phyloP scores from a whole-genome alignment of 1,140 invertebrate species.

The Camponotus floridanus region DNA sequence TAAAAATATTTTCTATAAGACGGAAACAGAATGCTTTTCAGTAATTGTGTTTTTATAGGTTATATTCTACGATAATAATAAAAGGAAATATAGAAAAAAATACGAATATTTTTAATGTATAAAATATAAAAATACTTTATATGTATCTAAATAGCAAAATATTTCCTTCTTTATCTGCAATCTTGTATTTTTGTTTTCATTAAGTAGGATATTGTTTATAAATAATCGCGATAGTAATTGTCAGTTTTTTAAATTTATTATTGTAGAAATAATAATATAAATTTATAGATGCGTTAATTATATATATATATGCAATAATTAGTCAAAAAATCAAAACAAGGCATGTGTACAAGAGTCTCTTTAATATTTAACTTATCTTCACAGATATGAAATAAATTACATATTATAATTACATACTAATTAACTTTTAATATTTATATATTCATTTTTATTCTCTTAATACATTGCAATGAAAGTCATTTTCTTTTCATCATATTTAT shows the following conservation, averaged over 20 bases:
- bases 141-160: neutral
- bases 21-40: neutral
- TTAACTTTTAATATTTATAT: slow-evolving; percentile 9
- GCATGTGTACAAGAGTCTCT: slow-evolving; percentile 8
- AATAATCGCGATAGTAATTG: neutral
- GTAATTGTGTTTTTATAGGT: slow-evolving; percentile 18
- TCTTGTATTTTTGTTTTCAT: neutral
- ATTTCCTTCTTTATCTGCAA: neutral
- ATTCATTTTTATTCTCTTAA: slow-evolving; percentile 17
- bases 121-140: neutral
- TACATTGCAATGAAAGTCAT: neutral
- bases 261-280: neutral
- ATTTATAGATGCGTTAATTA: slow-evolving; percentile 8
- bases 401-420: neutral
- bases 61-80: slow-evolving; percentile 6
- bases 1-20: neutral
- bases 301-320: neutral
- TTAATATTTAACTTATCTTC: neutral
- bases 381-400: neutral
- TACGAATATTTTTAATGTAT: slow-evolving; percentile 11
- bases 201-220: neutral
- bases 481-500: neutral
- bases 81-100: neutral
- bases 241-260: slow-evolving; percentile 14
- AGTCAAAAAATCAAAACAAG: neutral